Percentiles rank a stretch among this genome's conserved stretches.
These are phyloP conservation scores for Yponomeuta sedellus DNA, from an alignment of 2,888 invertebrate species.

Conservation along the genomic window DNA sequence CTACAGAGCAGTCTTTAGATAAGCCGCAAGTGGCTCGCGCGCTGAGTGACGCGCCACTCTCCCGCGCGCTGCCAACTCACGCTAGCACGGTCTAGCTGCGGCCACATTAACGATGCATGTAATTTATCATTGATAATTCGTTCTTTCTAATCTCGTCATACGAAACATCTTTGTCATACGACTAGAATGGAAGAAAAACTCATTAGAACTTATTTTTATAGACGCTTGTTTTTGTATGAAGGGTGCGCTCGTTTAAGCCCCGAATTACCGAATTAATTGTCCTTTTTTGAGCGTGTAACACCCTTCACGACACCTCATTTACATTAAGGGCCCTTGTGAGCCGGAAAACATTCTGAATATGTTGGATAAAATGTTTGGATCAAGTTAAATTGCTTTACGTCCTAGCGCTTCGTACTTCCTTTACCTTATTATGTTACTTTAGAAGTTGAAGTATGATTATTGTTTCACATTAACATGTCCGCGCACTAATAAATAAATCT, in stretches of 20 bases:
- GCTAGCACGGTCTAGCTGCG: not conserved
- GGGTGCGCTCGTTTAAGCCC: not conserved
- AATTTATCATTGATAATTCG: slow-evolving; percentile 1
- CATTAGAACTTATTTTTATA: not conserved
- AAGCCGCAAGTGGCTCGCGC: slow-evolving; percentile 25
- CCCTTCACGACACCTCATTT: slow-evolving; percentile 5
- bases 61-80: slow-evolving; percentile 1
- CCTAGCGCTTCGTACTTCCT: not conserved
- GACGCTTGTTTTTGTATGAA: not conserved
- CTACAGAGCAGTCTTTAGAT: slow-evolving; percentile 24
- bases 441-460: not conserved
- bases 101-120: not conserved
- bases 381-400: not conserved
- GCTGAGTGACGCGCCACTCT: slow-evolving; percentile 29
- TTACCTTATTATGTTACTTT: not conserved
- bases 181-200: not conserved
- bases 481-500: not conserved
- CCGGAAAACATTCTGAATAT: not conserved
- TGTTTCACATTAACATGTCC: not conserved
- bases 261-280: not conserved
- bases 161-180: not conserved
- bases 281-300: slow-evolving; percentile 9
- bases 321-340: slow-evolving; percentile 9
- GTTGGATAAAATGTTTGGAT: not conserved
- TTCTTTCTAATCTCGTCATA: not conserved